Base-by-base conservation (phyloP, 2,797 vertebrate genomes). In the Echiichthys vipera region DNA sequence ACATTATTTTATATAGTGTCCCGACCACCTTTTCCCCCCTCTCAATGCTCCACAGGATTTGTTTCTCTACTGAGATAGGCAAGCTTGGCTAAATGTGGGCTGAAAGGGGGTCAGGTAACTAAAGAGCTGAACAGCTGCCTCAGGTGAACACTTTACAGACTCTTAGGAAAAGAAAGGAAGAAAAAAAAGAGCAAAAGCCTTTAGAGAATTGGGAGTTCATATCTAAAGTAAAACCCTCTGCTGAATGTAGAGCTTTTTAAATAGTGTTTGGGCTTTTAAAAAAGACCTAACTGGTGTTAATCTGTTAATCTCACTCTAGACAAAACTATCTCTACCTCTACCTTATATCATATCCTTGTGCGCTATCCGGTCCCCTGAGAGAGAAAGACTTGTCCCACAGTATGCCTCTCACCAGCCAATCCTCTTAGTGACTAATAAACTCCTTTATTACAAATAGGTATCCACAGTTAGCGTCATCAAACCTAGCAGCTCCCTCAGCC, bases 361-460 rank as follows among this genome's bases (percentile, higher is more conserved):
- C 0, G 12, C 78, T 74, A 67, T 50, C 24, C 53, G 46, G 51
- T 69, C 77, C 43, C 45, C 45, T 64, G 81, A 76, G 92, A 78
- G 88, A 63, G 32, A 63, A 45, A 77, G 69, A 57, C 36, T 42
- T 62, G 64, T 71, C 69, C 80, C 80, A 65, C 81, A 86, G 84
- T 84, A 64, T 78, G 49, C 70, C 49, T 77, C 76, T 82, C 74
- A 78, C 80, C 87, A 91, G 75, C 67, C 90, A 93, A 95, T 93
- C 89, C 74, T 91, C 88, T 92, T 92, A 80, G 69, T 32, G 84
- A 62, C 61, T 78, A 81, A 90, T 90, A 89, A 92, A 87, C 78
- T 74, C 55, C 73, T 83, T 88, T 90, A 77, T 88, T 90, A 66
- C 59, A 90, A 85, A 89, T 53, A 69, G 55, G 42, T 81, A 69